phyloP scores from a whole-genome alignment of 2,113 vertebrate genomes.

The Hipposideros armiger region DNA sequence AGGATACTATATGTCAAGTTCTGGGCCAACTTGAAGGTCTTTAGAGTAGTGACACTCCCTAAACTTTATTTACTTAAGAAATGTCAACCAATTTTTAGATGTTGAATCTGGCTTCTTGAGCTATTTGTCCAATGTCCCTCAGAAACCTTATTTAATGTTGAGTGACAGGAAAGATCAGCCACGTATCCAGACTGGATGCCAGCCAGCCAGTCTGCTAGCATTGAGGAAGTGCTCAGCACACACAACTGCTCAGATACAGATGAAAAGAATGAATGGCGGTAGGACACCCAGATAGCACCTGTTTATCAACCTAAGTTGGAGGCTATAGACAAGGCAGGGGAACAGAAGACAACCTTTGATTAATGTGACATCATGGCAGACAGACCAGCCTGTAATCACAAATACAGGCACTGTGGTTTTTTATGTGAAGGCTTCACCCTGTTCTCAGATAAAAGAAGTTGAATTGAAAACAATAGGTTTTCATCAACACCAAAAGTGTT shows the following conservation, averaged over 20 bases:
- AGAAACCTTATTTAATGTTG: slow-evolving; percentile 54
- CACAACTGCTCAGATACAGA: slow-evolving; percentile 24
- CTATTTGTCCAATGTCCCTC: slow-evolving; percentile 41
- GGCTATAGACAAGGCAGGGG: background rate
- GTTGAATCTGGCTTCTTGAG: slow-evolving; percentile 27
- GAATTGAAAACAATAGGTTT: background rate
- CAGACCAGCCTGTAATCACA: background rate
- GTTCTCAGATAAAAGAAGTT: slow-evolving; percentile 20
- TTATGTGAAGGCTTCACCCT: background rate
- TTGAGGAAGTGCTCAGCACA: slow-evolving; percentile 31
- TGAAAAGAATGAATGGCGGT: slow-evolving; percentile 44
- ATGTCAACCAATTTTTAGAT: slow-evolving; percentile 23
- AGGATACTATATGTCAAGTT: background rate
- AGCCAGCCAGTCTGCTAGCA: slow-evolving; percentile 33
- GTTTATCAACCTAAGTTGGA: slow-evolving; percentile 30
- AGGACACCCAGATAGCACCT: background rate
- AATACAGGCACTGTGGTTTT: background rate
- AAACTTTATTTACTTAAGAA: slow-evolving; percentile 37
- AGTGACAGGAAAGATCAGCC: slow-evolving; percentile 52
- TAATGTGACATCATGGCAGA: background rate
- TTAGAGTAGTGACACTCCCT: background rate
- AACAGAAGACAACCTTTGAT: slow-evolving; percentile 32
- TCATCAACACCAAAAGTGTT: background rate
- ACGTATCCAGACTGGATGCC: slow-evolving; percentile 58
- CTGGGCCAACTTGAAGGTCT: slow-evolving; percentile 12